Base-by-base conservation (phyloP, 2,797 vertebrate species). In the Thripadectes ignobilis region DNA sequence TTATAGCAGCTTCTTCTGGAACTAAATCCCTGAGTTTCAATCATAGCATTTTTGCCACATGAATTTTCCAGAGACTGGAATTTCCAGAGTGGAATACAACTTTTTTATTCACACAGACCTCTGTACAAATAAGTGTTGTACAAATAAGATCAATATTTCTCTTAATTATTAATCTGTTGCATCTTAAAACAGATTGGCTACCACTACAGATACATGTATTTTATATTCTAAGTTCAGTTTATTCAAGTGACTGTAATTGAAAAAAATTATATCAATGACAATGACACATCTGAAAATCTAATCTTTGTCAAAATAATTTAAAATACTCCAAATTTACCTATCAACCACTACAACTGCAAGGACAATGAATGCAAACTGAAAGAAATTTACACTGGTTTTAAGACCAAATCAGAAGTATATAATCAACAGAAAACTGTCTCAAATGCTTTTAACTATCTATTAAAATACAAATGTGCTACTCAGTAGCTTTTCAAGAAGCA, bases 381-480 rank as follows among this genome's bases (percentile, higher is more conserved):
- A 89, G 52, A 79, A 96, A 84, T 49, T 85, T 16, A 17, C 57
- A 87, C 36, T 88, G 88, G 85, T 92, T 94, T 83, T 48, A 87
- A 90, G 71, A 91, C 68, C 95, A 91, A 96, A 66, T 49, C 82
- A 92, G 73, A 84, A 84, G 57, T 19, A 75, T 5, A 29, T 29
- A 65, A 41, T 82, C 81, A 81, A 71, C 68, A 88, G 75, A 43
- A 94, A 63, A 67, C 63, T 85, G 34, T 68, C 89, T 93, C 65
- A 88, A 72, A 89, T 38, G 73, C 78, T 93, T 83, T 92, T 76
- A 78, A 96, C 92, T 89, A 74, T 9, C 24, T 46, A 72, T 75
- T 87, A 95, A 95, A 96, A 97, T 14, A 95, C 17, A 92, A 92
- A 92, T 16, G 41, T 66, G 89, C 84, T 48, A 83, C 87, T 84